Evolutionary conservation across 2,113 vertebrate genomes (phyloP).

Genomic region (Entelurus aequoreus): DNA sequence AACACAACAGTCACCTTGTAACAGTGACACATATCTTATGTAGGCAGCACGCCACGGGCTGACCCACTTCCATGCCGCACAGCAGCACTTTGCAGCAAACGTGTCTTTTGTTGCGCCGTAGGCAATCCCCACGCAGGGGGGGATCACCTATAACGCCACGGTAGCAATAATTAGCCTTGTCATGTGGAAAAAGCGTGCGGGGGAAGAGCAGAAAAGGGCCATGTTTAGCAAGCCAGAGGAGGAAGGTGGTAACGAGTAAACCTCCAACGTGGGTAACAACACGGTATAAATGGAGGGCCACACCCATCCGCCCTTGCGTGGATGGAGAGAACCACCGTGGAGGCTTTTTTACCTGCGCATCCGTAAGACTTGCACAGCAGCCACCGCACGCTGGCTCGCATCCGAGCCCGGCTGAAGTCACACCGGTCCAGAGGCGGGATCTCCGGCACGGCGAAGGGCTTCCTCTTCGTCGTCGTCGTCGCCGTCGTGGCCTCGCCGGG

Average conservation of each 20-base stretch:
- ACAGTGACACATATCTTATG: conserved; percentile 59
- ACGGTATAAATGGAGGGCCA: conserved; percentile 33
- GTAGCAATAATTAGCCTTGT: too few relatives aligned
- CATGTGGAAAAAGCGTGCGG: not conserved
- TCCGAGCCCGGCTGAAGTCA: conserved; percentile 79
- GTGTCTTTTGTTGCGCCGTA: conserved; percentile 40
- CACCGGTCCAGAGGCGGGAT: conserved; percentile 86
- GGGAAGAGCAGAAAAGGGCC: not conserved
- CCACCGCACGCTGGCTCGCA: conserved; percentile 82
- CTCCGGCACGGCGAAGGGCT: conserved; percentile 79
- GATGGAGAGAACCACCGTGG: not conserved
- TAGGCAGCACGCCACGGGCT: not conserved
- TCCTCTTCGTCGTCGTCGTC: conserved; percentile 58
- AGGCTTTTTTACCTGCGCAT: conserved; percentile 71
- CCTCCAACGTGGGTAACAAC: too few relatives aligned
- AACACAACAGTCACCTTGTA: conserved; percentile 20
- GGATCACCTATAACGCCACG: not conserved
- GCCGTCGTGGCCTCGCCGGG: conserved; percentile 34
- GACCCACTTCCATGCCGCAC: conserved; percentile 39
- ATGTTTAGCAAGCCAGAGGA: not conserved
- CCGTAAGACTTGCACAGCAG: conserved; percentile 78
- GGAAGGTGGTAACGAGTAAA: conserved; percentile 3
- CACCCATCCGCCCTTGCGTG: conserved; percentile 40
- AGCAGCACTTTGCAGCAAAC: not conserved
- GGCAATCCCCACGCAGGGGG: conserved; percentile 1